These are phyloP conservation scores for Heliconius charithonia DNA, from an alignment of 2,888 invertebrate species.

Conservation along the genomic window DNA sequence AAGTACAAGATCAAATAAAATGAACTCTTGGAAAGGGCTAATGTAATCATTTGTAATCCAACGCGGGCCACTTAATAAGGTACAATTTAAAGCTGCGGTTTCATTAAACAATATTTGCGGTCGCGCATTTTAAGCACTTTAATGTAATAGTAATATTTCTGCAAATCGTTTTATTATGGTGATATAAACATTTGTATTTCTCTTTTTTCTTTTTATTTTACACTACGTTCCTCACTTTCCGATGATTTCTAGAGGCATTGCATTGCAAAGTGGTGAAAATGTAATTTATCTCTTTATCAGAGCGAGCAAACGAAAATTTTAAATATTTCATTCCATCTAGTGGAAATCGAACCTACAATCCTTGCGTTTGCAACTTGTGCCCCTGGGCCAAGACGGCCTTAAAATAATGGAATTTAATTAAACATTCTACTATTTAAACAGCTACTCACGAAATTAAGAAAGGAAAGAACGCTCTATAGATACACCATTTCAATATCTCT, in stretches of 20 bases:
- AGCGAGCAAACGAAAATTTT: too few species aligned
- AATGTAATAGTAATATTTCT: conserved; percentile 46
- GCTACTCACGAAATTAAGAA: not conserved
- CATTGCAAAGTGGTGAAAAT: too few species aligned
- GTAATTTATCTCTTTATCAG: too few species aligned
- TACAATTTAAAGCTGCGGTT: conserved; percentile 60
- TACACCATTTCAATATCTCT: conserved; percentile 21
- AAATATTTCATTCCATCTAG: too few species aligned
- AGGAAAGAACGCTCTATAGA: not conserved
- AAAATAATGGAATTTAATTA: not conserved
- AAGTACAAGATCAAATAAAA: conserved; percentile 30
- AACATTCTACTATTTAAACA: not conserved
- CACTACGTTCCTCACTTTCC: too few species aligned
- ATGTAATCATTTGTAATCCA: conserved; percentile 56
- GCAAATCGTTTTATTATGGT: not conserved
- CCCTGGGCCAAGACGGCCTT: too few species aligned
- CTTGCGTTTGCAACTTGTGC: too few species aligned
- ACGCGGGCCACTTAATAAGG: conserved; percentile 56
- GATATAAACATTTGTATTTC: not conserved
- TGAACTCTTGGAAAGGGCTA: conserved; percentile 39
- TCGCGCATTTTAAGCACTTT: conserved; percentile 46
- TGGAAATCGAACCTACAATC: too few species aligned
- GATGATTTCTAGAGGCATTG: too few species aligned
- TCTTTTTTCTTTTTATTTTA: not conserved
- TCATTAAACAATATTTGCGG: conserved; percentile 57